These are phyloP conservation scores for Perca flavescens DNA, from an alignment of 2,113 vertebrate genomes.

Conservation along the genomic window DNA sequence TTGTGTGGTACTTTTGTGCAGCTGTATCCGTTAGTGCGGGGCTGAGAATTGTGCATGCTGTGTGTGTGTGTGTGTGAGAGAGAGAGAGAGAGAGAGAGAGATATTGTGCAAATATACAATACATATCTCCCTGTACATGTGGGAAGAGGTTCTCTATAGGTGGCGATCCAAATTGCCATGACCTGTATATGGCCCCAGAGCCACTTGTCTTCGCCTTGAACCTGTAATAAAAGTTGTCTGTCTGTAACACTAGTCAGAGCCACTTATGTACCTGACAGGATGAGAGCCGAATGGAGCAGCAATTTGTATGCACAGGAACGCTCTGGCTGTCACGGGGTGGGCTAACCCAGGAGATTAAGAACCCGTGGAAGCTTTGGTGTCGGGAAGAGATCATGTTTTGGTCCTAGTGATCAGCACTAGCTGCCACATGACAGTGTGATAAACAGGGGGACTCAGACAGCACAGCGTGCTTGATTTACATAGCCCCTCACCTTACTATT, in stretches of 20 bases:
- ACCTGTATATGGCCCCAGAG: conserved; percentile 45
- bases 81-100: too few species aligned
- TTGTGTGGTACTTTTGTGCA: conserved; percentile 4
- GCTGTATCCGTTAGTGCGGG: not conserved
- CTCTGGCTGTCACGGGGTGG: conserved; percentile 67
- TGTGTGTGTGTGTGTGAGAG: not conserved
- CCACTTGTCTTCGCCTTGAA: conserved; percentile 48
- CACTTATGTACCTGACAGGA: conserved; percentile 60
- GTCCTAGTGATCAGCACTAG: conserved; percentile 66
- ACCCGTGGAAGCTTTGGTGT: conserved; percentile 63
- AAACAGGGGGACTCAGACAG: conserved; percentile 56
- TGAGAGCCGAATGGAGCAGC: conserved; percentile 43
- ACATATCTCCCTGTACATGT: not conserved
- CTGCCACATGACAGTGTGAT: conserved; percentile 69
- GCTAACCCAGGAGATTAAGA: conserved; percentile 77
- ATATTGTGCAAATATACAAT: not conserved
- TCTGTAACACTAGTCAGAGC: conserved; percentile 44
- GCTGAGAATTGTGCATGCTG: not conserved
- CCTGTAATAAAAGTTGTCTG: conserved; percentile 56
- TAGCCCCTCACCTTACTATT: conserved; percentile 54
- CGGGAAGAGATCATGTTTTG: conserved; percentile 75
- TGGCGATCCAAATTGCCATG: conserved; percentile 32
- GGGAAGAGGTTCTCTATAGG: conserved; percentile 17
- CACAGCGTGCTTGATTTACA: conserved; percentile 71
- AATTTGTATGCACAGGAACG: conserved; percentile 73